Evolutionary conservation across 2,888 invertebrate species (phyloP), one percentile per base, ranked within the genome.

Genomic region (Dinocampus coccinellae): DNA sequence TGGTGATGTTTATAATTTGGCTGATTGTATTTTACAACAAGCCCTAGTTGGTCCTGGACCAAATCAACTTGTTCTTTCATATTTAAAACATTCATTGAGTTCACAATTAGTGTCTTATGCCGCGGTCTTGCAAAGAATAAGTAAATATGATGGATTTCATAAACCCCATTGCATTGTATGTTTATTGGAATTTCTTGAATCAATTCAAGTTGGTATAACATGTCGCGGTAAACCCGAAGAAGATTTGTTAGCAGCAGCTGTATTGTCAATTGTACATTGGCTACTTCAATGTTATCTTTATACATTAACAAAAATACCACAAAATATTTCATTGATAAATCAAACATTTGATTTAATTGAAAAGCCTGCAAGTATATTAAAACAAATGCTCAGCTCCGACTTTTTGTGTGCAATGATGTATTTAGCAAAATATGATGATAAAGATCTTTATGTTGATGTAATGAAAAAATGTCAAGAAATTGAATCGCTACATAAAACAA

Each of bases 41-140:
- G 97, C 97, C 0, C 91, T 97, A 80, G 95, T 97, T 47, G 98
- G 98, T 33, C 95, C 96, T 33, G 96, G 95, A 29, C 97, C 97
- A 0, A 98, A 98, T 88, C 92, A 94, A 85, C 89, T 98, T 77
- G 95, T 97, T 47, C 90, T 98, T 77, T 96, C 97, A 13, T 98
- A 98, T 87, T 89, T 98, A 73, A 95, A 95, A 85, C 97, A 98
- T 89, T 97, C 97, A 1, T 88, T 97, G 67, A 95, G 95, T 78
- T 94, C 96, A 6, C 96, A 91, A 91, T 88, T 97, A 75, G 95
- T 98, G 0, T 97, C 97, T 0, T 96, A 96, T 85, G 95, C 95
- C 6, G 95, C 97, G 3, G 97, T 97, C 0, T 87, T 97, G 33
- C 94, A 94, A 82, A 92, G 96, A 81, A 94, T 98, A 73, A 93